phyloP scores from a whole-genome alignment of 2,888 invertebrate species.

The Conus canariensis region DNA sequence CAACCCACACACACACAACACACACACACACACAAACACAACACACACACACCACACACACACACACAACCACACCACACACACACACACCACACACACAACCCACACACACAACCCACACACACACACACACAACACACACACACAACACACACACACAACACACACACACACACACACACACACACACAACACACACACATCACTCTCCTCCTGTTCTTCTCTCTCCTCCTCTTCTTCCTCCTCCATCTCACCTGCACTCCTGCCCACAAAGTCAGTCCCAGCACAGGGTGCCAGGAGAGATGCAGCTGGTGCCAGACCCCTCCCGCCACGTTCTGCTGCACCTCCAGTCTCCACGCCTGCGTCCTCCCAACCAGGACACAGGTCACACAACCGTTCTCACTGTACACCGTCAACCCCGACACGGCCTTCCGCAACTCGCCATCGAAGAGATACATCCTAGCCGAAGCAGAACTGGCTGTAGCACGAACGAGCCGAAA shows the following conservation, averaged over 20 bases:
- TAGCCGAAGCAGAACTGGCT: too few relatives aligned
- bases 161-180: too few relatives aligned
- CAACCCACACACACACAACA: too few relatives aligned
- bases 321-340: neutral
- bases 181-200: too few relatives aligned
- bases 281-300: conserved; percentile 19
- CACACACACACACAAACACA: too few relatives aligned
- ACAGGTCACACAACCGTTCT: neutral
- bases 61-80: too few relatives aligned
- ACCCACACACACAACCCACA: too few relatives aligned
- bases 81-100: neutral
- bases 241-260: neutral
- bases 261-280: conserved; percentile 18
- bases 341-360: neutral
- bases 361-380: neutral
- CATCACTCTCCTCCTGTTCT: neutral
- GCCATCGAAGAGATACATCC: neutral
- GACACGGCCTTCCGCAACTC: neutral
- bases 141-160: too few relatives aligned
- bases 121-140: too few relatives aligned
- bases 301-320: conserved; percentile 17
- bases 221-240: neutral
- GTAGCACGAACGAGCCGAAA: neutral
- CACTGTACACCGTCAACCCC: neutral
- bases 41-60: too few relatives aligned